These are phyloP conservation scores for Scaeva pyrastri DNA, from an alignment of 2,888 invertebrate species.

Conservation along the genomic window DNA sequence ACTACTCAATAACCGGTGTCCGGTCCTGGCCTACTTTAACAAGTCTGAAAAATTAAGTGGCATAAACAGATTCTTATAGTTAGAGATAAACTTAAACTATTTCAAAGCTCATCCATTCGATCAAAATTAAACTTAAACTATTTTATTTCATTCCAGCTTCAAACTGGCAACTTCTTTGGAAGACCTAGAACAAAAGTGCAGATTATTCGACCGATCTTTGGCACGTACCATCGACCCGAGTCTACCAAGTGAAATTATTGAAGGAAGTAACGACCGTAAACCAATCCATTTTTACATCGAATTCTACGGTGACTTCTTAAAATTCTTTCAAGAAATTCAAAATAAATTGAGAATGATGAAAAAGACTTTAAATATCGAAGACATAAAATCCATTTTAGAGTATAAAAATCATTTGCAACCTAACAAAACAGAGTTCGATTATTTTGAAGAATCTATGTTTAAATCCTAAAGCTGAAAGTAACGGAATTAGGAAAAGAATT, in stretches of 20 bases:
- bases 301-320: conserved; percentile 38
- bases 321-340: conserved; percentile 28
- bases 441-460: conserved; percentile 28
- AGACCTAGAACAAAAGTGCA: conserved; percentile 18
- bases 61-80: too few relatives aligned
- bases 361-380: conserved; percentile 34
- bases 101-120: not conserved
- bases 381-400: conserved; percentile 47
- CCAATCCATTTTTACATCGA: conserved; percentile 64
- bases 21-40: too few relatives aligned
- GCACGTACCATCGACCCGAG: conserved; percentile 18
- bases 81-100: too few relatives aligned
- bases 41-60: too few relatives aligned
- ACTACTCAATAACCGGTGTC: too few relatives aligned
- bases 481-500: too few relatives aligned
- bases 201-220: conserved; percentile 37
- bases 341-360: conserved; percentile 24
- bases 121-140: not conserved
- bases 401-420: conserved; percentile 44
- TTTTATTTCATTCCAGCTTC: not conserved
- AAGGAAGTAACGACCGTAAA: conserved; percentile 33
- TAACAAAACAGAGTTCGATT: conserved; percentile 14
- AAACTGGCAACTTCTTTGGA: conserved; percentile 36
- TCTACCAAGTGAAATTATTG: conserved; percentile 40
- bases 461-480: too few relatives aligned